Percentiles rank a stretch among this genome's conserved stretches.
phyloP scores from a whole-genome alignment of 1,140 invertebrate genomes.

The Drosophila albomicans region DNA sequence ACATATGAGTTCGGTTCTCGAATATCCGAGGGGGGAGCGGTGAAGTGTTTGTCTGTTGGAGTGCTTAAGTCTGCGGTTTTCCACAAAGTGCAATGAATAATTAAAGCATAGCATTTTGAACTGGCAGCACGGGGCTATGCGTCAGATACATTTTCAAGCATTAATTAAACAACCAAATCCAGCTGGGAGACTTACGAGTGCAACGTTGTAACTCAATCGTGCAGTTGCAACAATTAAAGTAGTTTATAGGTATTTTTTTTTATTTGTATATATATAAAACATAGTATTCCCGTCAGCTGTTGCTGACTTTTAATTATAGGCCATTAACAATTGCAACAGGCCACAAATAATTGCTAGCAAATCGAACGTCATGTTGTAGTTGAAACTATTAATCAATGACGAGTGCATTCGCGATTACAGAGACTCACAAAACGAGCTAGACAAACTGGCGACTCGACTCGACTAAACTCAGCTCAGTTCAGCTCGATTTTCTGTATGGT shows the following conservation, averaged over 20 bases:
- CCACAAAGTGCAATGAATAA: constrained; percentile 39
- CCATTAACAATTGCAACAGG: constrained; percentile 46
- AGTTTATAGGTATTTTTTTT: not conserved
- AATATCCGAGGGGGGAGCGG: not conserved
- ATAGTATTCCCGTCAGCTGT: constrained; percentile 27
- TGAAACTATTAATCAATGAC: constrained; percentile 41
- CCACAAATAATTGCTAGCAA: constrained; percentile 39
- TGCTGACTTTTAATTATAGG: constrained; percentile 42
- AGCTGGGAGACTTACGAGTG: no score
- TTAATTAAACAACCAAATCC: constrained; percentile 20
- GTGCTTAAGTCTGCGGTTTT: constrained; percentile 36
- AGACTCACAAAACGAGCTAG: constrained; percentile 1
- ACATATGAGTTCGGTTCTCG: constrained; percentile 18
- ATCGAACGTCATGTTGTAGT: constrained; percentile 49
- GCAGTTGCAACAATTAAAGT: constrained; percentile 7
- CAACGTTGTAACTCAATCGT: constrained; percentile 19
- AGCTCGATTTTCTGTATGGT: not conserved
- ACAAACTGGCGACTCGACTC: constrained; percentile 20
- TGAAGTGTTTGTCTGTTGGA: not conserved
- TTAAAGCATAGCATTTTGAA: constrained; percentile 41
- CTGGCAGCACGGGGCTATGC: constrained; percentile 13
- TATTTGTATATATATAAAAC: not conserved
- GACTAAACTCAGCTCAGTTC: not conserved
- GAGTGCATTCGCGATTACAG: constrained; percentile 7
- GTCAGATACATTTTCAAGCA: constrained; percentile 39